These are phyloP conservation scores for Cheilosia grossa DNA, from an alignment of 2,888 invertebrate genomes.

Conservation along the genomic window DNA sequence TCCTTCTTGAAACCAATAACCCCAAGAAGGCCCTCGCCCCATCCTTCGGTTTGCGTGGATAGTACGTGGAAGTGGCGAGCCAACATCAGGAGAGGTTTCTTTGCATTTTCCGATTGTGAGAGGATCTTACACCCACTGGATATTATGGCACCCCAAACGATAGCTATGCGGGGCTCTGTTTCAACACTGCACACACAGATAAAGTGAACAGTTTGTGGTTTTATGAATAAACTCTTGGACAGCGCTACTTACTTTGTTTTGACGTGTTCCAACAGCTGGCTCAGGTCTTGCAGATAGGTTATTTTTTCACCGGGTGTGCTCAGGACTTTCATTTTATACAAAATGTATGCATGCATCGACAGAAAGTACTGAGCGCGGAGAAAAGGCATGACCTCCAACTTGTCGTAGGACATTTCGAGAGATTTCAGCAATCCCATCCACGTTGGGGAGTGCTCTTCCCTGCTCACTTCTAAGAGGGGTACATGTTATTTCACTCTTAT, in stretches of 20 bases:
- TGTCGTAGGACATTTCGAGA: constrained; percentile 79
- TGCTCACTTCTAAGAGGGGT: constrained; percentile 60
- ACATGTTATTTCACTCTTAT: not conserved
- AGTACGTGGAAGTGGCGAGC: constrained; percentile 80
- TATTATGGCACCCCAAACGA: constrained; percentile 88
- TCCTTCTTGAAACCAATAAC: constrained; percentile 87
- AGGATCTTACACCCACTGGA: constrained; percentile 85
- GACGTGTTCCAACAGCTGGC: constrained; percentile 79
- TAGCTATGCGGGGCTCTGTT: constrained; percentile 87
- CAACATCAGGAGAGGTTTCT: constrained; percentile 81
- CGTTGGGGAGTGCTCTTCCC: constrained; percentile 79
- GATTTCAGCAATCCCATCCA: constrained; percentile 79
- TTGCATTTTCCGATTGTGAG: constrained; percentile 82
- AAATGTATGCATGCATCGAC: constrained; percentile 80
- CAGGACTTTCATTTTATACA: constrained; percentile 80
- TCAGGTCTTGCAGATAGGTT: constrained; percentile 81
- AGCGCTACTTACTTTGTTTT: constrained; percentile 78
- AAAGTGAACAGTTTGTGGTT: no score
- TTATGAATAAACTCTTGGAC: not conserved
- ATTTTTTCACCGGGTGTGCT: constrained; percentile 79
- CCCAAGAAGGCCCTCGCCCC: constrained; percentile 86
- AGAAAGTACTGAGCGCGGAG: constrained; percentile 79
- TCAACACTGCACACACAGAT: constrained; percentile 83
- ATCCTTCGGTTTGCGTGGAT: constrained; percentile 82
- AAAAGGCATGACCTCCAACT: constrained; percentile 80